Percentiles rank a stretch among this genome's conserved stretches.
These are phyloP conservation scores for Spodoptera litura DNA, from an alignment of 1,140 invertebrate species.

Conservation along the genomic window DNA sequence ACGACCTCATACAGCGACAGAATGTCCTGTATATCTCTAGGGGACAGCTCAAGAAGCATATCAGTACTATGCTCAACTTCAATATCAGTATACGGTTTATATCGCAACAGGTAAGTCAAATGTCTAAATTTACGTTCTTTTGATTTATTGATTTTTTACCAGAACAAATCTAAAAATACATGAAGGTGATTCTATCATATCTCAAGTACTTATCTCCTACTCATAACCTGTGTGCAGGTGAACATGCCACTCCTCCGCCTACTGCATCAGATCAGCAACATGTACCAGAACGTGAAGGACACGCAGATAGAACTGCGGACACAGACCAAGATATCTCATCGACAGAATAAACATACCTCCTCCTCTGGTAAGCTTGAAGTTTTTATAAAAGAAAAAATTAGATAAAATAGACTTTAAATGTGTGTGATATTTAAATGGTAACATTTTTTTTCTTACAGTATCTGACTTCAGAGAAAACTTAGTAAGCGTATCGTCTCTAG, in stretches of 20 bases:
- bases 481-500: conserved; percentile 75
- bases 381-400: not conserved
- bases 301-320: conserved; percentile 95
- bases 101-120: conserved; percentile 90
- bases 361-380: conserved; percentile 84
- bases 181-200: not conserved
- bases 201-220: no score
- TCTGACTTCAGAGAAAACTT: conserved; percentile 89
- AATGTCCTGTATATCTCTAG: conserved; percentile 94
- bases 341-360: conserved; percentile 85
- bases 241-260: conserved; percentile 98
- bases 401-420: no score
- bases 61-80: conserved; percentile 95
- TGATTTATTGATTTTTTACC: no score
- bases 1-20: conserved; percentile 92
- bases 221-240: conserved; percentile 84
- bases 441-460: conserved; percentile 73
- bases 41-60: conserved; percentile 95
- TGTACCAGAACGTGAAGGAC: conserved; percentile 99
- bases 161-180: no score
- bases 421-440: no score
- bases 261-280: conserved; percentile 98
- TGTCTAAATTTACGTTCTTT: no score
- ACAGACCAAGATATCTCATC: conserved; percentile 86
- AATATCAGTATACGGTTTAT: conserved; percentile 95